Evolutionary conservation across 1,140 invertebrate species (phyloP).

Genomic region (Oscheius sp.): DNA sequence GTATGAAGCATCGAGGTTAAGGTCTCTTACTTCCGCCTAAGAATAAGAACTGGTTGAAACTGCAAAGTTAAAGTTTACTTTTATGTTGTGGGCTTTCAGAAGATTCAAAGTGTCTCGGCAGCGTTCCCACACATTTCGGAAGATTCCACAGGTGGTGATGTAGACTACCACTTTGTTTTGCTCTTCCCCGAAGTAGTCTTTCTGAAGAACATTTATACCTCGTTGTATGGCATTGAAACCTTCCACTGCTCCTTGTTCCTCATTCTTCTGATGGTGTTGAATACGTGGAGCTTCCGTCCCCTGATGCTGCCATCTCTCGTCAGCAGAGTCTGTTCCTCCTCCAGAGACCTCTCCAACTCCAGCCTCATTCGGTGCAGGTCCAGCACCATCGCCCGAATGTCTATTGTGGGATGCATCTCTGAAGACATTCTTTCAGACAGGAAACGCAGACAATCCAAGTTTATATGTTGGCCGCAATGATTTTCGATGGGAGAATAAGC

Average conservation of each 20-base stretch:
- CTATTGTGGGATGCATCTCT: neutral
- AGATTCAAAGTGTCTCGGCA: conserved; percentile 20
- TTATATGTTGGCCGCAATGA: no score
- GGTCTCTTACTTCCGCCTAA: neutral
- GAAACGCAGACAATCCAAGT: no score
- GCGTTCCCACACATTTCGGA: conserved; percentile 9
- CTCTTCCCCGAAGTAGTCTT: conserved; percentile 11
- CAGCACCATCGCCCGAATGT: conserved; percentile 10
- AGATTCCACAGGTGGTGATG: conserved; percentile 22
- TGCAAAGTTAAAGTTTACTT: neutral
- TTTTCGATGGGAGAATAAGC: no score
- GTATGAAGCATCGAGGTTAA: conserved; percentile 1
- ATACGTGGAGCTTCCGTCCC: conserved; percentile 17
- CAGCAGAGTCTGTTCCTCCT: conserved; percentile 3
- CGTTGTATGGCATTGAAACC: neutral
- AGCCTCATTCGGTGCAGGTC: conserved; percentile 24
- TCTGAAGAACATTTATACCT: conserved; percentile 1
- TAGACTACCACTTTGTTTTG: conserved; percentile 20
- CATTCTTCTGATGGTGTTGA: conserved; percentile 23
- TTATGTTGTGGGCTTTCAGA: conserved; percentile 14
- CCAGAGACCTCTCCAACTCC: conserved; percentile 14
- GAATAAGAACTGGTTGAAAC: neutral
- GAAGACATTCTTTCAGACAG: no score
- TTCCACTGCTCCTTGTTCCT: conserved; percentile 22
- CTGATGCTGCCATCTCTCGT: conserved; percentile 14